Evolutionary conservation across 2,888 invertebrate genomes (phyloP), one percentile per base, ranked within the genome.

Genomic region (Hydropsyche betteni): DNA sequence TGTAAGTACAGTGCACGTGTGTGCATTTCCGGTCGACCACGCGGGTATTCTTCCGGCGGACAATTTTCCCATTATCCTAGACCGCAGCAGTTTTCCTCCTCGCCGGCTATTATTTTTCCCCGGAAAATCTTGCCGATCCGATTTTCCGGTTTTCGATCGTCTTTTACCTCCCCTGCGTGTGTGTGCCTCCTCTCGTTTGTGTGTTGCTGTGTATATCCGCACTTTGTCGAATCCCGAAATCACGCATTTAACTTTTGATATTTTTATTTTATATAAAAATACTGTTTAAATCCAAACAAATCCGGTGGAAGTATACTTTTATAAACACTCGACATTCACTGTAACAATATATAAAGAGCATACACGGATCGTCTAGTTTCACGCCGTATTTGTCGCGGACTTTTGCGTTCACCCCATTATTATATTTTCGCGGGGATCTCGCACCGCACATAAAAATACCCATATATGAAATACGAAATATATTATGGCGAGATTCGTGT

Each of bases 341-440:
- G 24, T 2, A 24, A 24, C 24, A 24, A 2, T 1, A 24, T 24
- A 24, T 24, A 24, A 24, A 24, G 24, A 24, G 61, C 16, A 61
- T 24, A 61, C 68, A 55, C 55, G 69, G 74, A 75, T 58, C 69
- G 74, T 73, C 76, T 58, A 75, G 74, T 76, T 61, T 61, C 73
- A 75, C 78, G 76, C 73, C 76, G 75, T 69, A 79, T 79, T 79
- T 79, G 78, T 72, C 68, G 58, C 78, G 74, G 77, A 74, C 73
- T 79, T 76, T 55, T 72, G 68, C 55, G 75, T 77, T 77, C 44
- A 44, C 77, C 78, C 78, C 75, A 70, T 50, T 34, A 69, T 69
- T 69, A 53, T 51, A 53, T 55, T 55, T 44, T 44, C 44, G 44
- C 44, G 44, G 44, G 44, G 24, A 24, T 24, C 24, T 24, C 24